These are phyloP conservation scores for Lithophane socia DNA, from an alignment of 2,888 invertebrate genomes.

Conservation along the genomic window DNA sequence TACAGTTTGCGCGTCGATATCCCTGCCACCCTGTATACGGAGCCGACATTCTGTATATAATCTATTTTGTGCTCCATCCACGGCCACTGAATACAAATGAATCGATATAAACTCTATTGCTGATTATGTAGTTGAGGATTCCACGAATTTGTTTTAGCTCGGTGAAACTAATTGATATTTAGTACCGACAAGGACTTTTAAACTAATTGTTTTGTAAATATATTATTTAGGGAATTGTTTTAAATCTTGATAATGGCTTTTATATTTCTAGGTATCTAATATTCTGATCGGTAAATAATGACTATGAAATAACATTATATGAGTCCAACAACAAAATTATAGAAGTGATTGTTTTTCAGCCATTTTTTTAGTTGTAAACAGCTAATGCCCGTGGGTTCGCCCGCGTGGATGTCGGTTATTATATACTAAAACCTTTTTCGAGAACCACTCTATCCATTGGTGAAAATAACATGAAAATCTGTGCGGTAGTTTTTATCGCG, in stretches of 20 bases:
- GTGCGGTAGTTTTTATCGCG: no score
- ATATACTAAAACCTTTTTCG: no score
- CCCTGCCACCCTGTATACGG: background rate
- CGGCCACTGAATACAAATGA: conserved; percentile 35
- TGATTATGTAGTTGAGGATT: conserved; percentile 23
- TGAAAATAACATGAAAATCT: no score
- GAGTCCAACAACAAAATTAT: background rate
- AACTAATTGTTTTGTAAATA: conserved; percentile 41
- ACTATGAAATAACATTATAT: no score
- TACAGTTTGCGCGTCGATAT: no score
- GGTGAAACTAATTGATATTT: conserved; percentile 39
- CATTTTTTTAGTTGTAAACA: background rate
- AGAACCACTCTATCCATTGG: no score
- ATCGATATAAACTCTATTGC: conserved; percentile 27
- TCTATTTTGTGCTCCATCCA: background rate
- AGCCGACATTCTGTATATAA: background rate
- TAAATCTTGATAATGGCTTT: background rate
- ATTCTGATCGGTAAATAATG: no score
- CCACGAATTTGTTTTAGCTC: conserved; percentile 12
- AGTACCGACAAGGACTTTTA: conserved; percentile 5
- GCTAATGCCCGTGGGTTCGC: no score
- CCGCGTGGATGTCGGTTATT: no score
- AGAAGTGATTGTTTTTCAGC: background rate
- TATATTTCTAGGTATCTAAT: background rate
- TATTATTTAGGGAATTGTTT: conserved; percentile 11